Evolutionary conservation across 2,888 invertebrate species (phyloP), one percentile per base, ranked within the genome.

Genomic region (Myopa testacea): DNA sequence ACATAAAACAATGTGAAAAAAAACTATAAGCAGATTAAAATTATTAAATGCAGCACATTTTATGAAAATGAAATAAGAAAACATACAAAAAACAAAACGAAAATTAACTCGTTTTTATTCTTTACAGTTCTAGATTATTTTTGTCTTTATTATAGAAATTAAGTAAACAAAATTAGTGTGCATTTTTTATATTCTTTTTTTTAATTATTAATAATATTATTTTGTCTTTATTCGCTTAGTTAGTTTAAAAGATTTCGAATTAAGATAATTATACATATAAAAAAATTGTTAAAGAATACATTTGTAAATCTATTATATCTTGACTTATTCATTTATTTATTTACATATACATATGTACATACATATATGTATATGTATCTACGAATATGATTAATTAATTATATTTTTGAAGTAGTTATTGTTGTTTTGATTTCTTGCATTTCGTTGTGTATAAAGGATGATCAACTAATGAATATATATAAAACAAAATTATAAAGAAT

Each of bases 381-480:
- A 55, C 55, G 19, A 58, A 38, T 73, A 73, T 73, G 60, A 75
- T 68, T 68, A 68, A 45, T 52, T 52, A 55, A 71, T 80, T 63
- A 78, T 81, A 78, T 78, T 78, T 80, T 78, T 82, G 81, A 79
- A 79, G 79, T 81, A 81, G 80, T 82, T 79, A 80, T 82, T 82
- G 82, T 82, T 82, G 82, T 83, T 82, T 80, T 79, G 78, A 40
- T 40, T 45, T 67, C 34, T 75, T 78, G 75, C 69, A 79, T 76
- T 80, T 78, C 70, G 74, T 79, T 80, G 76, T 78, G 71, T 76
- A 77, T 71, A 80, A 78, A 78, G 26, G 2, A 26, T 73, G 52
- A 79, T 78, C 63, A 77, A 76, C 74, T 74, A 70, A 76, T 78
- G 75, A 78, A 81, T 77, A 78, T 80, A 80, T 81, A 65, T 81